phyloP scores from a whole-genome alignment of 2,888 invertebrate genomes.

The Eilema sororculum region DNA sequence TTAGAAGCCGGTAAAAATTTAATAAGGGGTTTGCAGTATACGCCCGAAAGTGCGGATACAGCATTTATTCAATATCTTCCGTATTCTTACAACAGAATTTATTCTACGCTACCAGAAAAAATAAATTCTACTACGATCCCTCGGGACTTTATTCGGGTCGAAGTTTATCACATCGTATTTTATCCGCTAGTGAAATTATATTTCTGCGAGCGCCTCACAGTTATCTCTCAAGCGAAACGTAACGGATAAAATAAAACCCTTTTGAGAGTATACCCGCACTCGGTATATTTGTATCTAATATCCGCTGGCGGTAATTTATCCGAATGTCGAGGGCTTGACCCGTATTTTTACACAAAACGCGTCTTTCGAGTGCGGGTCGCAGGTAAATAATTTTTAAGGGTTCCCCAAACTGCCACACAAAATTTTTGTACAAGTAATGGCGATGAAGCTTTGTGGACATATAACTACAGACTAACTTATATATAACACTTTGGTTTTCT shows the following conservation, averaged over 20 bases:
- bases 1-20: slow-evolving; percentile 39
- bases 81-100: slow-evolving; percentile 11
- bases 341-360: slow-evolving; percentile 41
- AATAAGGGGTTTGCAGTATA: slow-evolving; percentile 30
- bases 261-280: slow-evolving; percentile 20
- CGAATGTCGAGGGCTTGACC: slow-evolving; percentile 30
- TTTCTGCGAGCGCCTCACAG: slow-evolving; percentile 15
- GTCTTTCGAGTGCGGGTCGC: slow-evolving; percentile 25
- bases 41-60: slow-evolving; percentile 5
- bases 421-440: slow-evolving; percentile 44
- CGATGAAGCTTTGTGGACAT: slow-evolving; percentile 32
- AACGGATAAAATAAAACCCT: slow-evolving; percentile 26
- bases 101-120: slow-evolving; percentile 1
- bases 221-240: slow-evolving; percentile 18
- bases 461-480: slow-evolving; percentile 50
- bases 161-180: slow-evolving; percentile 24
- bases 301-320: slow-evolving; percentile 36
- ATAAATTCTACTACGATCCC: slow-evolving; percentile 10
- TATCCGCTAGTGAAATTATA: slow-evolving; percentile 23
- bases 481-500: slow-evolving; percentile 43
- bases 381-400: slow-evolving; percentile 45
- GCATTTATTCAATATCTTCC: slow-evolving; percentile 19
- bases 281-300: slow-evolving; percentile 47
- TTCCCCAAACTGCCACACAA: slow-evolving; percentile 42
- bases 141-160: slow-evolving; percentile 11